Conservation (phyloP, 2,113 vertebrate genomes). For the Rhinichthys klamathensis region DNA sequence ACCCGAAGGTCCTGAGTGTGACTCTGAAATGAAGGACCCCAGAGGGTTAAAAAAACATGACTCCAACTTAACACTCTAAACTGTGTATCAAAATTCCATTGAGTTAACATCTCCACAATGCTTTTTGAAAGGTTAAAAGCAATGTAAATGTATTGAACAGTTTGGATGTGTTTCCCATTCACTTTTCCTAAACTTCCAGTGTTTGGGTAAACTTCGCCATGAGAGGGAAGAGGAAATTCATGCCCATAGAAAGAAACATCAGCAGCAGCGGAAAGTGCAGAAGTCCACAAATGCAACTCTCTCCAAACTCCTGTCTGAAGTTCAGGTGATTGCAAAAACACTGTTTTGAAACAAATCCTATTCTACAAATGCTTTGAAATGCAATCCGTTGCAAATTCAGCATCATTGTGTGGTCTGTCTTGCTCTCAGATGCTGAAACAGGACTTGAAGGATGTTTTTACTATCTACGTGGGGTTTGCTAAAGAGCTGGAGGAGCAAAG, state of each 20-base stretch:
- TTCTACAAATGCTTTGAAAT: background rate
- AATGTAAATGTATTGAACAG: background rate
- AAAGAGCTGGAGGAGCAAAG: conserved; percentile 73
- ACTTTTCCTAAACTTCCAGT: conserved; percentile 55
- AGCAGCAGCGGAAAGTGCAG: conserved; percentile 52
- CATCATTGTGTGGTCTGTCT: background rate
- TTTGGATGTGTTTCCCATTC: background rate
- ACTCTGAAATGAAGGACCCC: too few species aligned
- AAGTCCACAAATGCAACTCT: conserved; percentile 59
- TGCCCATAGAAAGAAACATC: conserved; percentile 46
- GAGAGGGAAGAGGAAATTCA: conserved; percentile 60
- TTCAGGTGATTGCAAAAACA: conserved; percentile 53
- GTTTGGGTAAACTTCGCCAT: conserved; percentile 62
- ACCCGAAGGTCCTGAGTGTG: too few species aligned
- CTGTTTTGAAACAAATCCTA: background rate
- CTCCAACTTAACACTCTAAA: too few species aligned
- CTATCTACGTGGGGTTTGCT: conserved; percentile 67
- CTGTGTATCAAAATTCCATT: background rate
- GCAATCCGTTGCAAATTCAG: background rate
- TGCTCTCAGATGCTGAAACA: conserved; percentile 68
- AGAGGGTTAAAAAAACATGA: too few species aligned
- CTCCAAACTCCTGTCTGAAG: conserved; percentile 65
- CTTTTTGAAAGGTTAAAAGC: background rate
- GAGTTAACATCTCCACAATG: background rate
- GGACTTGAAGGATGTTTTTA: conserved; percentile 69